Conservation (phyloP, 2,113 vertebrate species). For the Oriolus oriolus region DNA sequence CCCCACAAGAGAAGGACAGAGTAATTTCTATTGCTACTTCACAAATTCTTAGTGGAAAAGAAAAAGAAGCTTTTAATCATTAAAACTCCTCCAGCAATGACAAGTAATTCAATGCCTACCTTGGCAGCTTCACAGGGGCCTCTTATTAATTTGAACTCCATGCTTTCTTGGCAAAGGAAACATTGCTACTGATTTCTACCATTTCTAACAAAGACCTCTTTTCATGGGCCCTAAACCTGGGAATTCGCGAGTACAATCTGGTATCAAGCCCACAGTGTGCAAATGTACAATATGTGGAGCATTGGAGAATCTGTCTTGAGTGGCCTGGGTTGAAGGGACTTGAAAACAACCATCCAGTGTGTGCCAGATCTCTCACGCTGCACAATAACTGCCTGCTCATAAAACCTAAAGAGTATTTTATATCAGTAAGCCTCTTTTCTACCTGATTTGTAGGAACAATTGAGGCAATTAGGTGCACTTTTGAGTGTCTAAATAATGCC, state of each 20-base stretch:
- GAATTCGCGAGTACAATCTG: neutral
- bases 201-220: neutral
- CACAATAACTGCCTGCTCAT: neutral
- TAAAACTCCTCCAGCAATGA: neutral
- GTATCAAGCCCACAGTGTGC: neutral
- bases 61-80: neutral
- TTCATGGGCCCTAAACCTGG: neutral
- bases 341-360: neutral
- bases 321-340: neutral
- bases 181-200: neutral
- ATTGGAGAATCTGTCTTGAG: neutral
- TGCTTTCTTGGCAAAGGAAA: neutral
- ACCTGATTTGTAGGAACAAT: neutral
- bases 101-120: neutral
- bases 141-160: neutral
- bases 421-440: neutral
- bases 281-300: neutral
- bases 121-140: neutral
- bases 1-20: neutral
- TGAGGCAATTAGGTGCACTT: neutral
- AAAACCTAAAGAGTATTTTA: neutral
- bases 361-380: neutral
- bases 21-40: neutral
- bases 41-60: neutral
- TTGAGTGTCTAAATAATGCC: neutral